Percentiles rank a stretch among this genome's conserved stretches.
Evolutionary conservation across 2,113 vertebrate genomes (phyloP).

Genomic region (Ochotona curzoniae): DNA sequence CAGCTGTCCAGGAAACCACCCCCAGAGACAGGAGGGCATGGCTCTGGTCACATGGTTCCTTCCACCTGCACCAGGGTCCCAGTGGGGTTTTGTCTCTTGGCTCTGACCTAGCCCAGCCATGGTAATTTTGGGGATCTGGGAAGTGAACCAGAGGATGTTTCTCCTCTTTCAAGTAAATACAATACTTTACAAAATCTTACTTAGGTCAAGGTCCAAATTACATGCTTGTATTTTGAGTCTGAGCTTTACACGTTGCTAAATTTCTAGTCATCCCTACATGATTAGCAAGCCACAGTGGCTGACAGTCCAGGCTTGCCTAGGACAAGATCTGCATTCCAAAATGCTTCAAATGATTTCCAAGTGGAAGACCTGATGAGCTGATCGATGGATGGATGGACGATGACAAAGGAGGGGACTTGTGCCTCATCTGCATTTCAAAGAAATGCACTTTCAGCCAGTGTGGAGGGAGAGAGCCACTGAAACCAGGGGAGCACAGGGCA

Average conservation of each 20-base stretch:
- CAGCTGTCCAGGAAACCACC: no score
- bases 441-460: neutral
- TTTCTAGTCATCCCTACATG: conserved; percentile 5
- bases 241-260: neutral
- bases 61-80: no score
- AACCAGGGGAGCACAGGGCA: neutral
- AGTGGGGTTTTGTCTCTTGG: no score
- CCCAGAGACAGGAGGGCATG: no score
- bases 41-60: no score
- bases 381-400: neutral
- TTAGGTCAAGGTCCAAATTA: neutral
- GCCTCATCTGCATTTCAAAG: conserved; percentile 31
- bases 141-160: no score
- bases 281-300: neutral
- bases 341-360: neutral
- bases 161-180: no score
- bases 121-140: no score
- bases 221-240: neutral
- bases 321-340: neutral
- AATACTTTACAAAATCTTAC: neutral
- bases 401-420: neutral
- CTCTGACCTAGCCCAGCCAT: no score
- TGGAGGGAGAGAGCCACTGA: no score
- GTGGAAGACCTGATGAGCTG: neutral
- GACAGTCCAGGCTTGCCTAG: neutral